These are phyloP conservation scores for Drosophila serrata DNA, from an alignment of 1,140 invertebrate species.

Conservation along the genomic window DNA sequence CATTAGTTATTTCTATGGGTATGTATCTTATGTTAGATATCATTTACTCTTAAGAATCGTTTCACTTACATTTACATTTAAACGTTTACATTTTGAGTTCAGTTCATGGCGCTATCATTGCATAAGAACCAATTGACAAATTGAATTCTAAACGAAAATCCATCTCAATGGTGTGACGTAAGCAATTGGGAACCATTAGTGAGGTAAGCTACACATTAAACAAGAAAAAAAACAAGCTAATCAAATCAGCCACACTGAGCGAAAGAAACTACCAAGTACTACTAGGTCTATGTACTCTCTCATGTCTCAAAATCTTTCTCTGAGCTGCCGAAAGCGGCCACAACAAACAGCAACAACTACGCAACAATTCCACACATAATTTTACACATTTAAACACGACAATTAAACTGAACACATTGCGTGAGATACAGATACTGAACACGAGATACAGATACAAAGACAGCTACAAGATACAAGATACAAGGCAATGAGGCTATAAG, in stretches of 20 bases:
- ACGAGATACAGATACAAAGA: conserved; percentile 43
- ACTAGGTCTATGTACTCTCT: conserved; percentile 46
- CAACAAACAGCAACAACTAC: conserved; percentile 42
- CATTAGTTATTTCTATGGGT: conserved; percentile 69
- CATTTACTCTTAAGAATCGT: conserved; percentile 28
- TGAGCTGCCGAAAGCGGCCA: conserved; percentile 26
- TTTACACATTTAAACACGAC: conserved; percentile 21
- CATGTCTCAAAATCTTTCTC: conserved; percentile 51
- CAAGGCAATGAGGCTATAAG: conserved; percentile 37
- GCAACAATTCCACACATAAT: conserved; percentile 49
- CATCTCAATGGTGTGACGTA: conserved; percentile 85
- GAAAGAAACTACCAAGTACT: conserved; percentile 39
- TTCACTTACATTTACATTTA: conserved; percentile 31
- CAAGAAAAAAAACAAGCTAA: conserved; percentile 66
- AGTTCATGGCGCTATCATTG: conserved; percentile 80
- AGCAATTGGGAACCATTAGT: conserved; percentile 86
- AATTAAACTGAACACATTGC: conserved; percentile 7
- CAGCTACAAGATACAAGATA: conserved; percentile 27
- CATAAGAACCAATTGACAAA: conserved; percentile 62
- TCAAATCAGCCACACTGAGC: conserved; percentile 30
- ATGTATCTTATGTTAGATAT: conserved; percentile 49
- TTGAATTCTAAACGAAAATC: conserved; percentile 72
- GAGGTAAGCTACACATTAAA: conserved; percentile 85
- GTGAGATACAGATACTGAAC: conserved; percentile 40
- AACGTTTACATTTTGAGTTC: conserved; percentile 62